Percentiles rank a stretch among this genome's conserved stretches.
Evolutionary conservation across 2,888 invertebrate genomes (phyloP).

Genomic region (Molanna angustata): DNA sequence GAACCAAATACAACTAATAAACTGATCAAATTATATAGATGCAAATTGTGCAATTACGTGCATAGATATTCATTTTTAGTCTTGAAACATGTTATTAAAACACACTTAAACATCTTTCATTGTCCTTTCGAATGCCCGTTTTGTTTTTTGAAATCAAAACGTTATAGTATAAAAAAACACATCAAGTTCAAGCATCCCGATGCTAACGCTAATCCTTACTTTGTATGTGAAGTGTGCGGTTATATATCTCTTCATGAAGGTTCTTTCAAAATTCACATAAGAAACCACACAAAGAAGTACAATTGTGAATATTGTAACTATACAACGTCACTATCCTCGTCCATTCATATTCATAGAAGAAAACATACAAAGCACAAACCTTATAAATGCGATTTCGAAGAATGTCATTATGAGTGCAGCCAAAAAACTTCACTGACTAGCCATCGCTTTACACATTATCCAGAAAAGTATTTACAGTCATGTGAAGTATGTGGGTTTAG

Average conservation of each 20-base stretch:
- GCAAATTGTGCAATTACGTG: too few species aligned
- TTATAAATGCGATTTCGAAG: conserved; percentile 1
- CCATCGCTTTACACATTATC: not conserved
- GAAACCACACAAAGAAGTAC: too few species aligned
- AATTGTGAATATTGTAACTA: conserved; percentile 5
- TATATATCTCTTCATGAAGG: not conserved
- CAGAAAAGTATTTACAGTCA: conserved; percentile 5
- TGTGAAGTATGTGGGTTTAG: not conserved
- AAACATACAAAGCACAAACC: conserved; percentile 2
- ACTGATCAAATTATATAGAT: too few species aligned
- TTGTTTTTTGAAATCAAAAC: too few species aligned
- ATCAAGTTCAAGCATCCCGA: not conserved
- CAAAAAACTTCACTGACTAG: not conserved
- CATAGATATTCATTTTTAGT: too few species aligned
- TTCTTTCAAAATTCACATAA: too few species aligned
- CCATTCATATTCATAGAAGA: conserved; percentile 2
- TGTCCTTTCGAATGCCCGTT: not conserved
- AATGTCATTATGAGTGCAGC: not conserved
- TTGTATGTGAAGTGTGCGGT: not conserved
- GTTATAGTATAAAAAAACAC: not conserved
- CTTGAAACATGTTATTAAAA: too few species aligned
- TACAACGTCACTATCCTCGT: not conserved
- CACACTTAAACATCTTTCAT: too few species aligned
- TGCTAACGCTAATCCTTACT: not conserved
- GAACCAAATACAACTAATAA: too few species aligned